Evolutionary conservation across 2,888 invertebrate genomes (phyloP).

Genomic region (Tetrapedia diversipes): DNA sequence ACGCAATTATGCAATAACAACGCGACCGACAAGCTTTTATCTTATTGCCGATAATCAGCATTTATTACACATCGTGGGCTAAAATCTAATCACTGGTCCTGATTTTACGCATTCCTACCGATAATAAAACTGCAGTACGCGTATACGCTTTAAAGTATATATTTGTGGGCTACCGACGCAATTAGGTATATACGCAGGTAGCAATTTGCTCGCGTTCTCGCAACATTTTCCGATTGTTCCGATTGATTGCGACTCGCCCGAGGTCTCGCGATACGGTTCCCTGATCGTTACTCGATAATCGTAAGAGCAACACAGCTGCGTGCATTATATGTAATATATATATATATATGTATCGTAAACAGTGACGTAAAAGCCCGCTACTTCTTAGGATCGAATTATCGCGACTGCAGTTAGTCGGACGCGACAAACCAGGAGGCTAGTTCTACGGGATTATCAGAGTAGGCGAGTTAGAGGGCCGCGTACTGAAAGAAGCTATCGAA

Average conservation of each 20-base stretch:
- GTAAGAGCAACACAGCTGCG: constrained; percentile 4
- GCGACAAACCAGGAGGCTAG: constrained; percentile 4
- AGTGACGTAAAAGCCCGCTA: not conserved
- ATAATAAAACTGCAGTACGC: not conserved
- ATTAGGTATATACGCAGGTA: constrained; percentile 33
- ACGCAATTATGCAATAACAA: too few relatives aligned
- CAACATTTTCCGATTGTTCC: constrained; percentile 42
- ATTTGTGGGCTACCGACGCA: constrained; percentile 33
- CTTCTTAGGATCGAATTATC: not conserved
- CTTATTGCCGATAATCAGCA: too few relatives aligned
- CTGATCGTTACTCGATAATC: not conserved
- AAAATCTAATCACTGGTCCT: too few relatives aligned
- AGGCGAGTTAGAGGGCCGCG: not conserved
- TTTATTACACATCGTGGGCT: too few relatives aligned
- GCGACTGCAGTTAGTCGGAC: constrained; percentile 19
- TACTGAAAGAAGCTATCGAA: not conserved
- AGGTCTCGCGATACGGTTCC: constrained; percentile 33
- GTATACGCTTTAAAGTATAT: constrained; percentile 9
- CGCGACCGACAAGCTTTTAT: too few relatives aligned
- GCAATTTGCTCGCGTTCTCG: constrained; percentile 44
- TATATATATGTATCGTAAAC: too few relatives aligned
- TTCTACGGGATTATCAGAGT: constrained; percentile 5
- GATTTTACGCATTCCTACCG: too few relatives aligned
- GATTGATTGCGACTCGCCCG: constrained; percentile 36
- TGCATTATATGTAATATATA: constrained; percentile 2